These are phyloP conservation scores for Marcusenius ussheri DNA, from an alignment of 2,113 vertebrate species.

Conservation along the genomic window DNA sequence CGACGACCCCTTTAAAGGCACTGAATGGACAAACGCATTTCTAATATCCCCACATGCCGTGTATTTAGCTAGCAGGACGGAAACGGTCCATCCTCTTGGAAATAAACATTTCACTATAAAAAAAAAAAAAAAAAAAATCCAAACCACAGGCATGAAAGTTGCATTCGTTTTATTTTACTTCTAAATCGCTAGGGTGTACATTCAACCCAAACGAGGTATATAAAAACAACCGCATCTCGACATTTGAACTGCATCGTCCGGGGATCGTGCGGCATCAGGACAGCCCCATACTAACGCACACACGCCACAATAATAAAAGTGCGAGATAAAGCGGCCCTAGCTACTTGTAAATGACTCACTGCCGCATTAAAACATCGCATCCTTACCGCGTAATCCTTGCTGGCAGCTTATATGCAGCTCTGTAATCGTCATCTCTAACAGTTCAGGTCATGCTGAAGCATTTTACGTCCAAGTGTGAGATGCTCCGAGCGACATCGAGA, in stretches of 20 bases:
- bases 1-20: background rate
- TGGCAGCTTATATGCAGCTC: conserved; percentile 38
- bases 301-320: background rate
- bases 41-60: background rate
- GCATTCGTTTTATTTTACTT: background rate
- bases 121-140: no score
- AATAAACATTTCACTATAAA: background rate
- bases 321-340: background rate
- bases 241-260: background rate
- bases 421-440: conserved; percentile 38
- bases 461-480: conserved; percentile 42
- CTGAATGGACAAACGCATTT: background rate
- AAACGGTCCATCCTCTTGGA: background rate
- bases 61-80: background rate
- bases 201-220: background rate
- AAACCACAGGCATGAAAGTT: background rate
- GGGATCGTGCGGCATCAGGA: background rate
- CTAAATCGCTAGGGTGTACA: background rate
- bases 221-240: background rate
- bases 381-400: conserved; percentile 46
- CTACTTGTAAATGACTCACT: background rate
- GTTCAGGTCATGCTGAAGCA: conserved; percentile 41
- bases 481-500: background rate
- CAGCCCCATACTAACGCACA: background rate
- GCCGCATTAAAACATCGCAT: background rate